Percentiles rank a stretch among this genome's conserved stretches.
phyloP scores from a whole-genome alignment of 2,797 vertebrate genomes.

The Molossus alvarezi region DNA sequence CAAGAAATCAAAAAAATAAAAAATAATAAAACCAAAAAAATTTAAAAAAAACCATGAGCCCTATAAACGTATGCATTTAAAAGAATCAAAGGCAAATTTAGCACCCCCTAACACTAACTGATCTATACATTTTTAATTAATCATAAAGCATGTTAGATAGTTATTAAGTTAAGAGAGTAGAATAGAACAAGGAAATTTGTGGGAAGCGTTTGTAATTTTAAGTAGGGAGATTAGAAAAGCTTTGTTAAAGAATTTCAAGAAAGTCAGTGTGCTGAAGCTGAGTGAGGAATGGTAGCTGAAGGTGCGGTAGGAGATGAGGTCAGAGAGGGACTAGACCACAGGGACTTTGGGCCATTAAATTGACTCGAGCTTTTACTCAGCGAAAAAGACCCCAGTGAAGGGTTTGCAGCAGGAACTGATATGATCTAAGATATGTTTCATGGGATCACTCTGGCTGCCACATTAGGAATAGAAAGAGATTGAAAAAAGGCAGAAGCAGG shows the following conservation, averaged over 20 bases:
- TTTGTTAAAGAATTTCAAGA: not conserved
- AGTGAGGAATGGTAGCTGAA: too few species aligned
- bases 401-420: not conserved
- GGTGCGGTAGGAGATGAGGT: too few species aligned
- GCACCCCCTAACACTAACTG: not conserved
- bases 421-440: not conserved
- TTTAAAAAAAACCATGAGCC: not conserved
- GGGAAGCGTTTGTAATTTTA: not conserved
- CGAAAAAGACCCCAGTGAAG: not conserved
- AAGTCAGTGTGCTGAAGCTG: not conserved
- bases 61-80: not conserved
- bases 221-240: not conserved
- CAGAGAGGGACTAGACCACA: not conserved
- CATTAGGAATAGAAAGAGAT: not conserved
- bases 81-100: not conserved
- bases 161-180: constrained; percentile 13
- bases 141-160: not conserved
- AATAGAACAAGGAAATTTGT: not conserved
- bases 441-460: not conserved
- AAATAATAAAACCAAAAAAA: too few species aligned
- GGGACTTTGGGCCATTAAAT: not conserved
- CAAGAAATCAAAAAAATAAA: constrained; percentile 4
- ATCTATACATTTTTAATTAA: not conserved
- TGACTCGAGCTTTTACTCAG: not conserved
- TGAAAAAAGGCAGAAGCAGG: not conserved